A percentile compares a stretch with the other conserved stretches of the same genome.
Evolutionary conservation across 23 tunicate species (phyloP).

Genomic region (Ascidia mentula): DNA sequence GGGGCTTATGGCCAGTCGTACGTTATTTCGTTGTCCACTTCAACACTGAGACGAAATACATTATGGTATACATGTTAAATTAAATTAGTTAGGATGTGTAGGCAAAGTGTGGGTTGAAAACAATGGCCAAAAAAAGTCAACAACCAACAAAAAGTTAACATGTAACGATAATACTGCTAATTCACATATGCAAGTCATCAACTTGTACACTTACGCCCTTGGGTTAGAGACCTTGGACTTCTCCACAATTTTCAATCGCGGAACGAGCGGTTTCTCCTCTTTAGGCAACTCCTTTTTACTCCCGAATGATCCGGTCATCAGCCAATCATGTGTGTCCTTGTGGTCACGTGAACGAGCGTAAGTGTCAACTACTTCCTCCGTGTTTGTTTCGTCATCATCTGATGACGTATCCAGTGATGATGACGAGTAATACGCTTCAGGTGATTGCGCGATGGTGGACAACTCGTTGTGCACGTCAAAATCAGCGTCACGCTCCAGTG

Average conservation of each 20-base stretch:
- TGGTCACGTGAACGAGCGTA: neutral
- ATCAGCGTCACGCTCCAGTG: neutral
- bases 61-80: no score
- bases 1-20: no score
- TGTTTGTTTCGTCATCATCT: neutral
- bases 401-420: neutral
- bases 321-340: constrained; percentile 19
- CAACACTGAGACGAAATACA: no score
- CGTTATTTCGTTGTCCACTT: no score
- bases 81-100: no score
- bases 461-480: constrained; percentile 11
- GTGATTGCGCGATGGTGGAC: constrained; percentile 17
- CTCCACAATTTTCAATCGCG: neutral
- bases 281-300: neutral
- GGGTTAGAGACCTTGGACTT: neutral
- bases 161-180: no score
- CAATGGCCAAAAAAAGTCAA: no score
- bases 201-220: neutral
- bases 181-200: no score
- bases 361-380: neutral
- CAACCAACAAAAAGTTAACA: no score
- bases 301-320: neutral
- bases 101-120: no score
- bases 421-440: neutral
- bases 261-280: neutral